phyloP scores from a whole-genome alignment of 2,797 vertebrate species.

The Streptopelia turtur region DNA sequence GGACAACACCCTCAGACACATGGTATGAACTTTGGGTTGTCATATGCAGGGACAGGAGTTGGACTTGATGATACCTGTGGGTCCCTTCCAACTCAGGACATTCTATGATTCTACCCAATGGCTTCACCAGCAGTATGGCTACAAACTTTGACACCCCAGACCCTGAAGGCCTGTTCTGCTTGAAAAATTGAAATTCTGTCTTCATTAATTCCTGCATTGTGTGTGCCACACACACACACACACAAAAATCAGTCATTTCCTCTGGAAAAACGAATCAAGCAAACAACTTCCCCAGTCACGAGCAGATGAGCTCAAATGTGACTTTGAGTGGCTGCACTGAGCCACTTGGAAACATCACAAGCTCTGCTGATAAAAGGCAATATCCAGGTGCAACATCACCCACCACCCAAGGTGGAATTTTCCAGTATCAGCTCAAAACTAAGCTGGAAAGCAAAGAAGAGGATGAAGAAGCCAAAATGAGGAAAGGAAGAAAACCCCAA shows the following conservation, averaged over 20 bases:
- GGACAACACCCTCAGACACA: no score
- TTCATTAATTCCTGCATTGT: not conserved
- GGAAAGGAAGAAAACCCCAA: not conserved
- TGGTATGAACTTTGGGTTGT: no score
- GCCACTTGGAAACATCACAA: rapidly evolving
- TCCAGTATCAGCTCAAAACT: not conserved
- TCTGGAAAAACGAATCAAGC: not conserved
- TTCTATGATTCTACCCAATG: not conserved
- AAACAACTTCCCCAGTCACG: not conserved
- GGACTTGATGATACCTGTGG: no score
- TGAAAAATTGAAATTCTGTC: not conserved
- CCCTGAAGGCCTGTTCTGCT: not conserved
- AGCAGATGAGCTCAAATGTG: not conserved
- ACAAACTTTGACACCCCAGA: not conserved
- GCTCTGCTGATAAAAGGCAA: not conserved
- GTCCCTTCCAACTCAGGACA: no score
- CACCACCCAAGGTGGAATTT: not conserved
- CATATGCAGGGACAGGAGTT: no score
- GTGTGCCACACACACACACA: not conserved
- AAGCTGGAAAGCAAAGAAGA: not conserved
- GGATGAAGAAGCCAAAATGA: not conserved
- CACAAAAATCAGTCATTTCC: not conserved
- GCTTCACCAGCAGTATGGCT: not conserved
- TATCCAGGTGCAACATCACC: not conserved
- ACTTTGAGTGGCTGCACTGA: not conserved